These are phyloP conservation scores for Charanyca ferruginea DNA, from an alignment of 2,888 invertebrate species.

Conservation along the genomic window DNA sequence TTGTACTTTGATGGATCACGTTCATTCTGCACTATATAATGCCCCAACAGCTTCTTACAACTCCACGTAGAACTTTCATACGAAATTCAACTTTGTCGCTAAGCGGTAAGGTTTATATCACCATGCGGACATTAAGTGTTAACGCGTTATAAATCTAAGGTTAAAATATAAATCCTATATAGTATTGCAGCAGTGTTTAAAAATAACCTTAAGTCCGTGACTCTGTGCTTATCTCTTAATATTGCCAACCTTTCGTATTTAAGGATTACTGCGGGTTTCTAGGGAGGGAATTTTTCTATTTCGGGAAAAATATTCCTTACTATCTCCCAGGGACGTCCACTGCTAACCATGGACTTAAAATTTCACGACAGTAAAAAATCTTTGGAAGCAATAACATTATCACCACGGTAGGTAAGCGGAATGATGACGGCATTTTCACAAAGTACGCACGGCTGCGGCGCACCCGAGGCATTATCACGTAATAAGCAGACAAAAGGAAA, in stretches of 20 bases:
- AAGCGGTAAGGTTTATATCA: not conserved
- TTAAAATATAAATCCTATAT: slow-evolving; percentile 47
- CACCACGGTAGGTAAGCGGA: too few relatives aligned
- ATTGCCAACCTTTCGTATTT: not conserved
- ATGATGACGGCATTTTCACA: not conserved
- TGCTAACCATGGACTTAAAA: not conserved
- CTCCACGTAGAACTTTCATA: not conserved
- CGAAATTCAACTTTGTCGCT: slow-evolving; percentile 7
- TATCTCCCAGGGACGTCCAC: too few relatives aligned
- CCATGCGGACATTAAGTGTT: slow-evolving; percentile 2
- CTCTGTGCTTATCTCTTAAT: not conserved
- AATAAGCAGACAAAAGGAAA: not conserved
- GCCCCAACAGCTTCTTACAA: slow-evolving; percentile 4
- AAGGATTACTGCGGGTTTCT: too few relatives aligned
- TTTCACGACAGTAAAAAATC: not conserved
- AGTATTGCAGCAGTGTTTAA: slow-evolving; percentile 44
- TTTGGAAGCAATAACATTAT: not conserved
- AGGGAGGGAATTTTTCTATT: too few relatives aligned
- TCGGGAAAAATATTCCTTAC: too few relatives aligned
- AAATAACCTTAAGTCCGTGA: slow-evolving; percentile 33
- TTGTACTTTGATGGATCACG: slow-evolving; percentile 62
- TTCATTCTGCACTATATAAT: slow-evolving; percentile 44
- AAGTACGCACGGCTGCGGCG: too few relatives aligned
- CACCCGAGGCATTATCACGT: too few relatives aligned
- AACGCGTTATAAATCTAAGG: slow-evolving; percentile 11